Percentiles rank a stretch among this genome's conserved stretches.
phyloP scores from a whole-genome alignment of 1,140 invertebrate genomes.

The Lasioglossum albipes region DNA sequence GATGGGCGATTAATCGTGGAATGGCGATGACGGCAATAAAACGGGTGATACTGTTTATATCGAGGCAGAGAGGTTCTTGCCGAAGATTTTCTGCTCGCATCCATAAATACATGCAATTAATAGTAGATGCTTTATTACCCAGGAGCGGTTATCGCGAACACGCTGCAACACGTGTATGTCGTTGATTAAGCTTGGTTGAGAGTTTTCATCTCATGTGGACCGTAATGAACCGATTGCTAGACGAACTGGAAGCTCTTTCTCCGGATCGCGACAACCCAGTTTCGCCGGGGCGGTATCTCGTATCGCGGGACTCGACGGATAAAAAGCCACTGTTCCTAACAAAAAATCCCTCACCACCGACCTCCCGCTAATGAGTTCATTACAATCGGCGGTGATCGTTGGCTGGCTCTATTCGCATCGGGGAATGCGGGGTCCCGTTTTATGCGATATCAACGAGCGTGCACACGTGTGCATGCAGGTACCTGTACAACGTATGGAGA shows the following conservation, averaged over 20 bases:
- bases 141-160: too few species aligned
- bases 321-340: slow-evolving; percentile 11
- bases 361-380: slow-evolving; percentile 51
- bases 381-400: slow-evolving; percentile 47
- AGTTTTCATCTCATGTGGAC: neutral
- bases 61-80: too few species aligned
- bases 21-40: too few species aligned
- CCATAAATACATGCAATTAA: too few species aligned
- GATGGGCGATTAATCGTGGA: too few species aligned
- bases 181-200: neutral
- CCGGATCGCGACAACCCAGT: slow-evolving; percentile 20
- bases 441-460: slow-evolving; percentile 11
- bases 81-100: too few species aligned
- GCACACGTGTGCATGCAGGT: neutral
- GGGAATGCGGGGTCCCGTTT: slow-evolving; percentile 1
- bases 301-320: neutral
- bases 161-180: neutral
- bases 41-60: too few species aligned
- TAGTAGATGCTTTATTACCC: too few species aligned
- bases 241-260: slow-evolving; percentile 10
- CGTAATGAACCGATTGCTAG: slow-evolving; percentile 27
- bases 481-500: neutral
- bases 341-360: neutral
- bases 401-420: slow-evolving; percentile 25
- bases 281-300: slow-evolving; percentile 4